Conservation (phyloP, 2,797 vertebrate genomes). For the Parotocinclus haroldoi region DNA sequence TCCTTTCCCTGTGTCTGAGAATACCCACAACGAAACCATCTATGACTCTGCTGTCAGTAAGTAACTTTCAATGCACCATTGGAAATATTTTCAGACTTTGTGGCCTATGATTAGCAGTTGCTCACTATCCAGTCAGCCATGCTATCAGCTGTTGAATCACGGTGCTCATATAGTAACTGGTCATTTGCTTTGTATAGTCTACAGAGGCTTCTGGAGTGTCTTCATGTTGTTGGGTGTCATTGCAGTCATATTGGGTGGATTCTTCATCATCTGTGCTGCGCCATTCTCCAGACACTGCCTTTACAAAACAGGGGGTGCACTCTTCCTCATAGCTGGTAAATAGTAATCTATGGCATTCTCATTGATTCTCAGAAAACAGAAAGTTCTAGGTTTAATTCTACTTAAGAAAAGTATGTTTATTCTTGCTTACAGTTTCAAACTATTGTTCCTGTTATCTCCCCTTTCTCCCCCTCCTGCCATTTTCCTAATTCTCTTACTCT, state of each 20-base stretch:
- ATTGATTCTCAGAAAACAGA: too few relatives aligned
- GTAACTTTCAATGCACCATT: constrained; percentile 37
- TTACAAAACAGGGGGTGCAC: constrained; percentile 88
- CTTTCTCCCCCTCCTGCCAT: neutral
- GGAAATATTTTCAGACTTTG: neutral
- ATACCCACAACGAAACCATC: constrained; percentile 80
- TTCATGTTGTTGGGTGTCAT: constrained; percentile 88
- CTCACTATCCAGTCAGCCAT: neutral
- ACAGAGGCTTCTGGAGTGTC: constrained; percentile 93
- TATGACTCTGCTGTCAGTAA: constrained; percentile 89
- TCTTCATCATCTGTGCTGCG: constrained; percentile 93
- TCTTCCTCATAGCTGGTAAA: constrained; percentile 84
- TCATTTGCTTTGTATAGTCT: constrained; percentile 72
- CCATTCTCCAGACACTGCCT: constrained; percentile 86
- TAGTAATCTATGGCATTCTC: too few relatives aligned
- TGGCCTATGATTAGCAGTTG: too few relatives aligned
- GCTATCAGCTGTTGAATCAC: neutral
- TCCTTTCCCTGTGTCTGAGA: constrained; percentile 83
- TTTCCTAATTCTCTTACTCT: constrained; percentile 9
- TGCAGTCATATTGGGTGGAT: constrained; percentile 78
- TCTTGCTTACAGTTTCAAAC: neutral
- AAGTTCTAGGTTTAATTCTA: too few relatives aligned
- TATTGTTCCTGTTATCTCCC: neutral
- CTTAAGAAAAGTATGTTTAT: too few relatives aligned
- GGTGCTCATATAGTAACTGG: neutral